Percentiles rank a stretch among this genome's conserved stretches.
phyloP scores from a whole-genome alignment of 2,797 vertebrate genomes.

The Scarus forsteni region DNA sequence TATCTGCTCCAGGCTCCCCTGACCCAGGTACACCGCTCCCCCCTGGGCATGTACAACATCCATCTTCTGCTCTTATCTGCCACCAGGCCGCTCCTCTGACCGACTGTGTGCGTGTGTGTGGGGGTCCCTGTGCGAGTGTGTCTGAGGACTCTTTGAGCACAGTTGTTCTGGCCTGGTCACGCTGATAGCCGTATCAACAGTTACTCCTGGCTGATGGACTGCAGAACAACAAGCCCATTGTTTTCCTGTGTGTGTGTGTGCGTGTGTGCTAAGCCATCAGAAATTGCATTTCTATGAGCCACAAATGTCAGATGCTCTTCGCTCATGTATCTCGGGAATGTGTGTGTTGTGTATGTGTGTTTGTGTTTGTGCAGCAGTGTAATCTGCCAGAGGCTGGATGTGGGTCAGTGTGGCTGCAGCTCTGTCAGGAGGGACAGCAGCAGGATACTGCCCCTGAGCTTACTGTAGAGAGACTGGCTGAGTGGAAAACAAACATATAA shows the following conservation, averaged over 20 bases:
- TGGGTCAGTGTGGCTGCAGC: slow-evolving; percentile 70
- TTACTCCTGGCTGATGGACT: slow-evolving; percentile 68
- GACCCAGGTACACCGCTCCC: slow-evolving; percentile 42
- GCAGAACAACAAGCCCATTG: slow-evolving; percentile 68
- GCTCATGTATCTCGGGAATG: slow-evolving; percentile 27
- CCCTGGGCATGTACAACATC: slow-evolving; percentile 33
- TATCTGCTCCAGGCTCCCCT: slow-evolving; percentile 52
- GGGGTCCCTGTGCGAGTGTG: slow-evolving; percentile 43
- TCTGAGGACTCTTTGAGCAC: slow-evolving; percentile 52
- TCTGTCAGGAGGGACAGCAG: slow-evolving; percentile 35
- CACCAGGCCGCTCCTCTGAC: slow-evolving; percentile 33
- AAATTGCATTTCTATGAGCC: slow-evolving; percentile 60
- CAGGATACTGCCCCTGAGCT: slow-evolving; percentile 41
- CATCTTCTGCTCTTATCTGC: slow-evolving; percentile 66
- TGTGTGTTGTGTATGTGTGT: slow-evolving; percentile 5
- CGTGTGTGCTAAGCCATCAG: slow-evolving; percentile 55
- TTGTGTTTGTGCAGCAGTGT: slow-evolving; percentile 42
- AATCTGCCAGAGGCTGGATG: slow-evolving; percentile 70
- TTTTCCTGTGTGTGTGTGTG: slow-evolving; percentile 44
- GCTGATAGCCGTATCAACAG: slow-evolving; percentile 74
- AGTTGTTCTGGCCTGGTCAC: slow-evolving; percentile 62
- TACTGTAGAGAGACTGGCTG: slow-evolving; percentile 8
- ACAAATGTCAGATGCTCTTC: slow-evolving; percentile 46
- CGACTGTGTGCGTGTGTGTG: slow-evolving; percentile 24
- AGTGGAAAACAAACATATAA: not conserved